phyloP scores from a whole-genome alignment of 2,888 invertebrate genomes.

The Drosophila ezoana region DNA sequence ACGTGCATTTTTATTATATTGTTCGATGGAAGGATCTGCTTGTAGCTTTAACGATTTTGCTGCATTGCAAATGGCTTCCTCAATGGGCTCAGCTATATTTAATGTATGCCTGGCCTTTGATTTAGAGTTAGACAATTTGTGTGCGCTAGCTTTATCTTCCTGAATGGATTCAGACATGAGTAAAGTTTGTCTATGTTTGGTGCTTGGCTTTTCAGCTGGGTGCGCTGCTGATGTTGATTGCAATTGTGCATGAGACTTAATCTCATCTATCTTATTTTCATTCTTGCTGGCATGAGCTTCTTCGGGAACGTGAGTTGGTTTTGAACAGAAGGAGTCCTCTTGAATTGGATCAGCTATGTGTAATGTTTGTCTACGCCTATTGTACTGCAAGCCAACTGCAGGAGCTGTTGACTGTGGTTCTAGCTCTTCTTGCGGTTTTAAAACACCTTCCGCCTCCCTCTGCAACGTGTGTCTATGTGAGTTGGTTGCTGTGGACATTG shows the following conservation, averaged over 20 bases:
- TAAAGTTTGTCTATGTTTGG: constrained; percentile 20
- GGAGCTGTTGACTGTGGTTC: not conserved
- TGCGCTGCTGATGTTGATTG: not conserved
- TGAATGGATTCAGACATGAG: constrained; percentile 16
- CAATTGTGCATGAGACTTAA: not conserved
- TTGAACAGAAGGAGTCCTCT: constrained; percentile 22
- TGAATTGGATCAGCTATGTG: constrained; percentile 22
- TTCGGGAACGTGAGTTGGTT: not conserved
- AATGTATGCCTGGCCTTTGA: constrained; percentile 11
- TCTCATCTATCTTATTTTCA: too few relatives aligned
- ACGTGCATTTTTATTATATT: not conserved
- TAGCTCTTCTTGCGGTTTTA: not conserved
- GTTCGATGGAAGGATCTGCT: not conserved
- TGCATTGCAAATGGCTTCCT: constrained; percentile 12
- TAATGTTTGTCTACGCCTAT: constrained; percentile 11
- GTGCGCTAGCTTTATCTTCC: constrained; percentile 4
- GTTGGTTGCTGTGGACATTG: not conserved
- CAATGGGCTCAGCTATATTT: constrained; percentile 16
- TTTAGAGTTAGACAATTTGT: not conserved
- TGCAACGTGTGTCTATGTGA: not conserved
- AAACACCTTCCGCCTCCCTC: not conserved
- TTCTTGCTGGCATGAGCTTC: not conserved
- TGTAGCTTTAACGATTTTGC: not conserved
- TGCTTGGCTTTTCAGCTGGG: not conserved
- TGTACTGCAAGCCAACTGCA: not conserved